These are phyloP conservation scores for Chrysogorgia sp. DNA, from an alignment of 92 coral and sea anemone species.

Conservation along the genomic window DNA sequence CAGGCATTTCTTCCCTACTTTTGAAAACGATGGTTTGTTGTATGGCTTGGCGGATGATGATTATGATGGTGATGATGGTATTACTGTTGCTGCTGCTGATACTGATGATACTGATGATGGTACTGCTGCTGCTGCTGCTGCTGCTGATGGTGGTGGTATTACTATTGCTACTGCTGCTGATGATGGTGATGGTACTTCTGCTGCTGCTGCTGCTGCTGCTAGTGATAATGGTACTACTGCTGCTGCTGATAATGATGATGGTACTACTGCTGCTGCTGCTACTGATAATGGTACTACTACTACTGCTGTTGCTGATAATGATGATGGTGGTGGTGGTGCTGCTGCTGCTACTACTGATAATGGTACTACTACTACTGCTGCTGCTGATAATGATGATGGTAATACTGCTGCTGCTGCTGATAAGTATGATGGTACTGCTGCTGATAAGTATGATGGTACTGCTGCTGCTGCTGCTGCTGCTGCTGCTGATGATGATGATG, in stretches of 20 bases:
- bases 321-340: background rate
- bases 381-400: background rate
- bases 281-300: background rate
- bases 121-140: conserved; percentile 57
- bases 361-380: background rate
- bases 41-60: conserved; percentile 90
- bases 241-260: background rate
- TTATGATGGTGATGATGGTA: conserved; percentile 63
- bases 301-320: background rate
- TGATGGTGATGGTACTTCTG: background rate
- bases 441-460: background rate
- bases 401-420: background rate
- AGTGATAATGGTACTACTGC: background rate
- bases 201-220: background rate
- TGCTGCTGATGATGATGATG: background rate
- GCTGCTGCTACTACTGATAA: background rate
- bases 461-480: background rate
- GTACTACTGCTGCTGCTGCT: background rate
- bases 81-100: background rate
- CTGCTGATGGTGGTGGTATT: conserved; percentile 21
- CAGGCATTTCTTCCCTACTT: conserved; percentile 91
- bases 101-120: no score
- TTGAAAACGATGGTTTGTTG: conserved; percentile 84
- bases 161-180: background rate
- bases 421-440: background rate